Conservation (phyloP, 2,888 invertebrate species). For the Chromoteleia sp. region DNA sequence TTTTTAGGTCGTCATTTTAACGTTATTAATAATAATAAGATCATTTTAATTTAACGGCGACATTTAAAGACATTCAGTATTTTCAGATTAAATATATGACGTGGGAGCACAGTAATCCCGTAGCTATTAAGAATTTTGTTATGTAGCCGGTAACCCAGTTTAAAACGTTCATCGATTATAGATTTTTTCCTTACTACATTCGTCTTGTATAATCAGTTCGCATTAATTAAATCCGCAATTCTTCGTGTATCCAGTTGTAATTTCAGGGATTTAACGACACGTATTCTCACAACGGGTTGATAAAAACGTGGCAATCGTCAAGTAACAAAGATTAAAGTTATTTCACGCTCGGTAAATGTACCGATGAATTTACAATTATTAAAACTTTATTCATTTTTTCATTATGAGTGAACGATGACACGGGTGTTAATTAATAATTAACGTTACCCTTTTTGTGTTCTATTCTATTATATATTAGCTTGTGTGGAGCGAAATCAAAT, state of each 20-base stretch:
- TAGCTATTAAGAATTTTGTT: slow-evolving; percentile 18
- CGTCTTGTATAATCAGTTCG: slow-evolving; percentile 19
- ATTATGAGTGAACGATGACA: background rate
- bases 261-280: slow-evolving; percentile 22
- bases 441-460: background rate
- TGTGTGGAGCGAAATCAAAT: background rate
- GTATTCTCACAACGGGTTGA: background rate
- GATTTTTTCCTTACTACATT: slow-evolving; percentile 13
- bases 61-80: background rate
- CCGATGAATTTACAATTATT: slow-evolving; percentile 5
- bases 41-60: background rate
- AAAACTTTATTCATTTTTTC: slow-evolving; percentile 2
- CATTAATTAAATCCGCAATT: slow-evolving; percentile 31
- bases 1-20: background rate
- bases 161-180: slow-evolving; percentile 1
- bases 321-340: slow-evolving; percentile 20
- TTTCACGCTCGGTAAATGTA: background rate
- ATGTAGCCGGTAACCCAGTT: slow-evolving; percentile 8
- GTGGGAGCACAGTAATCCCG: slow-evolving; percentile 2
- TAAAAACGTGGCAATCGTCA: slow-evolving; percentile 32
- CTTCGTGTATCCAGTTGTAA: slow-evolving; percentile 15
- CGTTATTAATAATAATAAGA: slow-evolving; percentile 6
- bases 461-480: background rate
- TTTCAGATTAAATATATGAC: slow-evolving; percentile 15
- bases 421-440: background rate